Percentiles rank a stretch among this genome's conserved stretches.
phyloP scores from a whole-genome alignment of 92 coral and sea anemone genomes.

The Phenganax subtilis region DNA sequence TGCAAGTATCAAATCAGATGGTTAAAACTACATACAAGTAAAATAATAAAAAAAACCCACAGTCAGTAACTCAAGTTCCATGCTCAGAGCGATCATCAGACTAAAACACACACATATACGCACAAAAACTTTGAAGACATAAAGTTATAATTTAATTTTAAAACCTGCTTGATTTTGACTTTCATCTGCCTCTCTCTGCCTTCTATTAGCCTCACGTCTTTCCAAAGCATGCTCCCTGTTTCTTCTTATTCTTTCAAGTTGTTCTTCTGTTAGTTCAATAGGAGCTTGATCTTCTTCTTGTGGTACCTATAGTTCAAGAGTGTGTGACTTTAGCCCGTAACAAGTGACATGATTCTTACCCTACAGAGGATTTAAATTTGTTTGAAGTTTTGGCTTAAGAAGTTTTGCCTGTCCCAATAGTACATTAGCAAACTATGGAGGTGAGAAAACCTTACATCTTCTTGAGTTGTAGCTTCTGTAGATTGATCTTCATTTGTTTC shows the following conservation, averaged over 20 bases:
- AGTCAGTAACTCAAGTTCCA: no score
- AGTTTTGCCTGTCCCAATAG: not conserved
- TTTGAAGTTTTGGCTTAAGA: not conserved
- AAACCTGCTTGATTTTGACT: not conserved
- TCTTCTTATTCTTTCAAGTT: slow-evolving; percentile 71
- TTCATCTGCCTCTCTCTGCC: not conserved
- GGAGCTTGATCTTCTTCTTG: slow-evolving; percentile 17
- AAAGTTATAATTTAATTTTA: not conserved
- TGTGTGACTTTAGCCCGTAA: not conserved
- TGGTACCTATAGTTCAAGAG: not conserved
- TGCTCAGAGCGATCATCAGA: no score
- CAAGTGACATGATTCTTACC: not conserved
- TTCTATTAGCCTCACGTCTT: slow-evolving; percentile 50
- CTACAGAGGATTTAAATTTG: not conserved
- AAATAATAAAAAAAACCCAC: no score
- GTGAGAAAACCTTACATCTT: slow-evolving; percentile 22
- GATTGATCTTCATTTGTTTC: not conserved
- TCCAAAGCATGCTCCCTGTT: slow-evolving; percentile 80
- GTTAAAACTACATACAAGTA: no score
- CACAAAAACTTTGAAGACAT: no score
- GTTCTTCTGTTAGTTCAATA: slow-evolving; percentile 77
- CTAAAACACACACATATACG: no score
- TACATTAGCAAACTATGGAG: not conserved
- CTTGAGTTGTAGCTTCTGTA: not conserved
- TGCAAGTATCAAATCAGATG: no score